Conservation (phyloP, 2,888 invertebrate species). For the Cylindroiulus punctatus region DNA sequence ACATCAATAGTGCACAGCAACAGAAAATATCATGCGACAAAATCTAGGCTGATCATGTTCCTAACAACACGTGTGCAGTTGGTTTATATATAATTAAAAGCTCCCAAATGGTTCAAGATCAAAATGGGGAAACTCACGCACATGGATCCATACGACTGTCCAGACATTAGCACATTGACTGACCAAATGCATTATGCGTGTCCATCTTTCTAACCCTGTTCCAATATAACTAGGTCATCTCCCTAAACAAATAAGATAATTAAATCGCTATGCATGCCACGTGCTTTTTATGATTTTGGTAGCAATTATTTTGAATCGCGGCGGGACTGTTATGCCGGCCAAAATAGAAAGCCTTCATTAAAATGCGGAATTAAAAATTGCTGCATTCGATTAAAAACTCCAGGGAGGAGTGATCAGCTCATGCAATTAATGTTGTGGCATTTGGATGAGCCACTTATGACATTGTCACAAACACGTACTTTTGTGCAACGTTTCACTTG, state of each 20-base stretch:
- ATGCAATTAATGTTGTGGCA: neutral
- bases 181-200: neutral
- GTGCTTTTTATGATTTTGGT: neutral
- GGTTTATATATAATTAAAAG: constrained; percentile 1
- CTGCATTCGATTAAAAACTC: neutral
- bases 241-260: constrained; percentile 2
- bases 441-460: too few relatives aligned
- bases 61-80: neutral
- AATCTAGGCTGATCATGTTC: constrained; percentile 16
- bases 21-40: neutral
- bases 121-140: neutral
- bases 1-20: constrained; percentile 1
- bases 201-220: neutral
- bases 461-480: too few relatives aligned
- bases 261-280: neutral
- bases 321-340: neutral
- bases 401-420: neutral
- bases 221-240: neutral
- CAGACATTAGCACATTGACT: constrained; percentile 3
- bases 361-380: neutral
- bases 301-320: neutral
- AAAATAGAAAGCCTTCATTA: neutral
- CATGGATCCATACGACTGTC: constrained; percentile 2
- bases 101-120: constrained; percentile 37
- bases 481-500: too few relatives aligned